phyloP scores from a whole-genome alignment of 2,888 invertebrate genomes.

The Lycophotia porphyrea region DNA sequence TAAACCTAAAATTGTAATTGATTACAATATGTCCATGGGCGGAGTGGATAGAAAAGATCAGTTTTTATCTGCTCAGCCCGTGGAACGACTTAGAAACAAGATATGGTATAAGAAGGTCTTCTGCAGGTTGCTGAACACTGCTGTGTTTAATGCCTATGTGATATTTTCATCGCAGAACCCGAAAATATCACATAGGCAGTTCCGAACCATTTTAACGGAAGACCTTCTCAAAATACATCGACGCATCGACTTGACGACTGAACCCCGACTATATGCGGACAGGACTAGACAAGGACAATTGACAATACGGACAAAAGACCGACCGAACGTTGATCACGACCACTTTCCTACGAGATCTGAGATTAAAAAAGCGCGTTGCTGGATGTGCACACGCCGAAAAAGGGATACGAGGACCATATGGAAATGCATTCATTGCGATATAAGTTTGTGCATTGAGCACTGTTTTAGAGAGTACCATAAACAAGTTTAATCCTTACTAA shows the following conservation, averaged over 20 bases:
- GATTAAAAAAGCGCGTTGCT: background rate
- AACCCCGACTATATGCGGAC: slow-evolving; percentile 10
- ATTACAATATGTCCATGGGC: slow-evolving; percentile 66
- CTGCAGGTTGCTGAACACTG: slow-evolving; percentile 23
- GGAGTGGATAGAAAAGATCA: slow-evolving; percentile 69
- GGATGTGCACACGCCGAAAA: slow-evolving; percentile 13
- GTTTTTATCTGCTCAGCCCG: slow-evolving; percentile 59
- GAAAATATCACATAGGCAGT: slow-evolving; percentile 34
- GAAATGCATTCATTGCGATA: no score
- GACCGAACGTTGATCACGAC: slow-evolving; percentile 3
- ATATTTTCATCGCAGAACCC: slow-evolving; percentile 7
- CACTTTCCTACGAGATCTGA: background rate
- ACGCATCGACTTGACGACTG: slow-evolving; percentile 36
- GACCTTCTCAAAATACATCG: slow-evolving; percentile 28
- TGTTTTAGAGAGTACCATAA: no score
- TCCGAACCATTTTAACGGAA: slow-evolving; percentile 29
- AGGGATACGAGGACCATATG: no score
- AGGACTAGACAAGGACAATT: background rate
- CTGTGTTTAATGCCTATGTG: slow-evolving; percentile 5
- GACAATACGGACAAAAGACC: no score
- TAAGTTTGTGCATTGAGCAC: no score
- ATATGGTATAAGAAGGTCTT: slow-evolving; percentile 58
- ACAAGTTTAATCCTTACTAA: no score
- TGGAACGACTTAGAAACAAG: slow-evolving; percentile 51
- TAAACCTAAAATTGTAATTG: slow-evolving; percentile 49